A percentile compares a stretch with the other conserved stretches of the same genome.
Conservation (phyloP, 2,888 invertebrate species). For the Amiota communis region DNA sequence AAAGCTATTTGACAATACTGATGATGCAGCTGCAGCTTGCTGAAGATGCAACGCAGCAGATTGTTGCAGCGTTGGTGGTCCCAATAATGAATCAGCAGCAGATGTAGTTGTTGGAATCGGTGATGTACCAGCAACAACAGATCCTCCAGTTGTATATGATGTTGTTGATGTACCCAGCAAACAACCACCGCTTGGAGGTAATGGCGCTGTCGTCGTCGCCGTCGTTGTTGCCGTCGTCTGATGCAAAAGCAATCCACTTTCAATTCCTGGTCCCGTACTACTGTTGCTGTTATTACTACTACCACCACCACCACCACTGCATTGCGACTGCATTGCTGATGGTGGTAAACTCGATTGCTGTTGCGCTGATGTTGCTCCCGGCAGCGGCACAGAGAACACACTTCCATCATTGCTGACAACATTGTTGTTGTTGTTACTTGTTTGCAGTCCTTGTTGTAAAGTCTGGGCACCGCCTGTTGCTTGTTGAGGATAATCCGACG, state of each 20-base stretch:
- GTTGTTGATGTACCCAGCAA: slow-evolving; percentile 32
- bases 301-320: slow-evolving; percentile 39
- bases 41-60: slow-evolving; percentile 3
- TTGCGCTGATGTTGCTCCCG: slow-evolving; percentile 75
- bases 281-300: slow-evolving; percentile 36
- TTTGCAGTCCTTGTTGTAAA: slow-evolving; percentile 25
- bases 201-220: slow-evolving; percentile 2
- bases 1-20: slow-evolving; percentile 12
- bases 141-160: slow-evolving; percentile 32
- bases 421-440: slow-evolving; percentile 63
- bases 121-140: neutral
- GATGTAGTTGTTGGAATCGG: slow-evolving; percentile 8
- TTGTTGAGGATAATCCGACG: slow-evolving; percentile 78
- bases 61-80: slow-evolving; percentile 30
- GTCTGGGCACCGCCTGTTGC: slow-evolving; percentile 62
- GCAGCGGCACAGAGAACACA: slow-evolving; percentile 68
- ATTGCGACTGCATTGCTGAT: slow-evolving; percentile 33
- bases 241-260: slow-evolving; percentile 19
- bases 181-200: too few species aligned
- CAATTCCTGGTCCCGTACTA: slow-evolving; percentile 18
- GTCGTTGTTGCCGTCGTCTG: neutral
- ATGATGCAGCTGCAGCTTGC: slow-evolving; percentile 2
- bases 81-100: slow-evolving; percentile 29
- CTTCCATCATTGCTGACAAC: slow-evolving; percentile 40
- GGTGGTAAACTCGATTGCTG: slow-evolving; percentile 64